phyloP scores from a whole-genome alignment of 2,888 invertebrate genomes.

The Cryptocephalus primarius region DNA sequence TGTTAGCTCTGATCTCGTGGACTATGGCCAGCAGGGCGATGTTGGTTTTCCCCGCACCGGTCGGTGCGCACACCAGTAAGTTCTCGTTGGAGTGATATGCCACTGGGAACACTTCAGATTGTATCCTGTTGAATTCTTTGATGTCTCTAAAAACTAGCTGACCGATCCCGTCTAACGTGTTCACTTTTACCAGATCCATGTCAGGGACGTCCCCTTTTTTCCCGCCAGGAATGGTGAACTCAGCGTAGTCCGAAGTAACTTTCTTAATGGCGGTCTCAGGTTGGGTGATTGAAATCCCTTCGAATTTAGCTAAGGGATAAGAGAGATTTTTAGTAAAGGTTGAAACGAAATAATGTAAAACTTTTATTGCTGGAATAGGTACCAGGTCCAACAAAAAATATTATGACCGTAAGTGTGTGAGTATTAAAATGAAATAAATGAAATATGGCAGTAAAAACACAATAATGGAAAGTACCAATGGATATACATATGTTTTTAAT shows the following conservation, averaged over 20 bases:
- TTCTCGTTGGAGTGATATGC: constrained; percentile 97
- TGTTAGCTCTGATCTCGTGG: constrained; percentile 79
- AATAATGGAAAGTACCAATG: no score
- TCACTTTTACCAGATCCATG: constrained; percentile 37
- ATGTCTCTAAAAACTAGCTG: constrained; percentile 83
- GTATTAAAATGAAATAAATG: no score
- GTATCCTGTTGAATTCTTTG: constrained; percentile 82
- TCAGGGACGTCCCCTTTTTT: constrained; percentile 46
- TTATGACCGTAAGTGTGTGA: no score
- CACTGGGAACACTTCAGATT: constrained; percentile 88
- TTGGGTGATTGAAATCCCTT: constrained; percentile 23
- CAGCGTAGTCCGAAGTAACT: constrained; percentile 68
- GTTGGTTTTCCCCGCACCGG: constrained; percentile 98
- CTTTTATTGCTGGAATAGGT: no score
- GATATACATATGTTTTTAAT: no score
- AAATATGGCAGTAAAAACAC: no score
- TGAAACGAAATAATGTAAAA: no score
- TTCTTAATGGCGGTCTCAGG: constrained; percentile 70
- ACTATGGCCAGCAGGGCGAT: constrained; percentile 89
- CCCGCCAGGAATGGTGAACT: constrained; percentile 72
- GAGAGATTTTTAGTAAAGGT: background rate
- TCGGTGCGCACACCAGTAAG: constrained; percentile 94
- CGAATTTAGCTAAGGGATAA: constrained; percentile 23
- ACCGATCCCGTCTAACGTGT: constrained; percentile 57
- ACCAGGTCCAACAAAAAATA: no score